Evolutionary conservation across 92 coral and sea anemone species (phyloP).

Genomic region (Parazoanthus darwini): DNA sequence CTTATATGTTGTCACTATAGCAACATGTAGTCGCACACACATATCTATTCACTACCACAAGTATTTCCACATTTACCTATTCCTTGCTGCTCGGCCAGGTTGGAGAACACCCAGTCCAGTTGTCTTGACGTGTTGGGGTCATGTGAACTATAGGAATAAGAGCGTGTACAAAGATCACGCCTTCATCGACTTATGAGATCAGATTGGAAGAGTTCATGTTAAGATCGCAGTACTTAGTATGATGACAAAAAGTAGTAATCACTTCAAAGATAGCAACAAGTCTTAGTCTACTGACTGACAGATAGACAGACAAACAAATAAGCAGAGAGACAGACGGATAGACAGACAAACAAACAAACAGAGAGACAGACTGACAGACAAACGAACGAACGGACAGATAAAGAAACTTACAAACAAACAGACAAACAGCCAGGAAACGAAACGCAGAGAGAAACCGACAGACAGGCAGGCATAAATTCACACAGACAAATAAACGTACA

Average conservation of each 20-base stretch:
- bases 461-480: background rate
- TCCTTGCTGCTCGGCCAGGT: conserved; percentile 75
- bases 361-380: background rate
- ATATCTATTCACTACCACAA: background rate
- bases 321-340: background rate
- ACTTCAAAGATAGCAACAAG: no score
- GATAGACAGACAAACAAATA: background rate
- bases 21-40: no score
- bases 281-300: no score
- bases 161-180: background rate
- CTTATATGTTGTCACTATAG: no score
- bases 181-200: background rate
- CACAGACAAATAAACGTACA: background rate
- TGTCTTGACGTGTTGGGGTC: conserved; percentile 62
- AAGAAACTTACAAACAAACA: background rate
- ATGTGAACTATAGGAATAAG: conserved; percentile 61
- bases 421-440: background rate
- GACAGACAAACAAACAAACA: background rate
- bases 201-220: no score
- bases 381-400: background rate
- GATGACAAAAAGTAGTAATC: no score
- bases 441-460: background rate
- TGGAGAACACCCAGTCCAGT: conserved; percentile 83
- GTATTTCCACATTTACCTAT: conserved; percentile 47
- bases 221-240: no score